A percentile compares a stretch with the other conserved stretches of the same genome.
Evolutionary conservation across 2,888 invertebrate species (phyloP).

Genomic region (Drosophila vallismaia): DNA sequence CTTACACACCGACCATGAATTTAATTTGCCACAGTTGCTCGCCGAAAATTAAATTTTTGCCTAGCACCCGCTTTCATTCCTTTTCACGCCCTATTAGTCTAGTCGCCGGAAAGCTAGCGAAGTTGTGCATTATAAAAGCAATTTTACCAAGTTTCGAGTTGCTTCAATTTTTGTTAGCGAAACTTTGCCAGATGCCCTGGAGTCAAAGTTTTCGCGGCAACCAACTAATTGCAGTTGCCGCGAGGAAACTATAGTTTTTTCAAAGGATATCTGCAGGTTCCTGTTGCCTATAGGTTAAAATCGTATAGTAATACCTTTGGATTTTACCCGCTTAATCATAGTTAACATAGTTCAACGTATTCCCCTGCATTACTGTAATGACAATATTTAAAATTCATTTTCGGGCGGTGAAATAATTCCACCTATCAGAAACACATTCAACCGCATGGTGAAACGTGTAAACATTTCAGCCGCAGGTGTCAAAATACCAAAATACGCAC

Average conservation of each 20-base stretch:
- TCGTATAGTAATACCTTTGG: too few relatives aligned
- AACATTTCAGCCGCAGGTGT: constrained; percentile 40
- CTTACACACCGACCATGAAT: constrained; percentile 49
- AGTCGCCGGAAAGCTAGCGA: constrained; percentile 17
- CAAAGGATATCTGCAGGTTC: neutral
- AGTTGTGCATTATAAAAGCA: constrained; percentile 72
- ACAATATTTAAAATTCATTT: constrained; percentile 33
- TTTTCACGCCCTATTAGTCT: constrained; percentile 54
- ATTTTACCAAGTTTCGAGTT: constrained; percentile 69
- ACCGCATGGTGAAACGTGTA: constrained; percentile 61
- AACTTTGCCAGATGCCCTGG: constrained; percentile 58
- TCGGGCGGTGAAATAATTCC: constrained; percentile 1
- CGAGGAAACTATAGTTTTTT: neutral
- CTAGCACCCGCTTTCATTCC: constrained; percentile 6
- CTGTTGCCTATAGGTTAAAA: too few relatives aligned
- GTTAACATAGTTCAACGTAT: neutral
- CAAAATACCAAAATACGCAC: constrained; percentile 5
- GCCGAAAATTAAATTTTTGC: constrained; percentile 37
- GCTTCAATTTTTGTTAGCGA: constrained; percentile 64
- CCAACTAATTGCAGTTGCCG: constrained; percentile 57
- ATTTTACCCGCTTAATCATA: too few relatives aligned
- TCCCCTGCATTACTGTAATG: neutral
- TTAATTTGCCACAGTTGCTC: constrained; percentile 52
- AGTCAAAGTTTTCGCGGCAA: constrained; percentile 35
- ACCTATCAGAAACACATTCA: constrained; percentile 54